Base-by-base conservation (phyloP, 2,888 invertebrate species). In the Oligia strigilis region DNA sequence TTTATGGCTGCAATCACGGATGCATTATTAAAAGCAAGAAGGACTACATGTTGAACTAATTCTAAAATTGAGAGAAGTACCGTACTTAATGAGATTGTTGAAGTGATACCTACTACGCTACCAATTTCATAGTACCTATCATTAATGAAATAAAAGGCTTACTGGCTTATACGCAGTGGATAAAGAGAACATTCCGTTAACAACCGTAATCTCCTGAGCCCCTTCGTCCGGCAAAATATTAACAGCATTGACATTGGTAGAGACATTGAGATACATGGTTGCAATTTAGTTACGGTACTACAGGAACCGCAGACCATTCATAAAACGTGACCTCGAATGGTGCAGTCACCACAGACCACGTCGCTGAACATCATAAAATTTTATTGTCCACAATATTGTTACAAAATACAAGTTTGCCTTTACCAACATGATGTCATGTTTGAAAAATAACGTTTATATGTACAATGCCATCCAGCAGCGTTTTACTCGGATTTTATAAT, bases 371-470 rank as follows among this genome's bases (percentile, higher is more conserved):
- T 91, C 93, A 90, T 94, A 93, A 94, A 94, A 88, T 92, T 92
- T 93, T 93, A 94, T 91, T 91, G 86, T 88, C 83, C 75, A 87
- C 85, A 88, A 89, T 90, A 85, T 90, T 90, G 90, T 87, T 86
- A 86, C 86, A 88, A 87, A 85, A 85, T 91, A 89, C 87, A 87
- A 88, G 87, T 86, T 89, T 84, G 86, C 87, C 88, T 92, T 89
- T 91, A 88, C 87, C 86, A 83, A 83, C 62, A 88, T 94, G 94
- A 94, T 93, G 93, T 93, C 93, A 94, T 91, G 84, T 90, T 89
- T 88, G 87, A 87, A 85, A 89, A 87, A 89, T 87, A 87, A 84
- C 80, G 72, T 89, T 87, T 80, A 87, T 80, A 87, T 82, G 65
- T 87, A 85, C 82, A 81, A 86, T 85, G 86, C 84, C 87, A 82